phyloP scores from a whole-genome alignment of 2,113 vertebrate species.

The Thymallus thymallus region DNA sequence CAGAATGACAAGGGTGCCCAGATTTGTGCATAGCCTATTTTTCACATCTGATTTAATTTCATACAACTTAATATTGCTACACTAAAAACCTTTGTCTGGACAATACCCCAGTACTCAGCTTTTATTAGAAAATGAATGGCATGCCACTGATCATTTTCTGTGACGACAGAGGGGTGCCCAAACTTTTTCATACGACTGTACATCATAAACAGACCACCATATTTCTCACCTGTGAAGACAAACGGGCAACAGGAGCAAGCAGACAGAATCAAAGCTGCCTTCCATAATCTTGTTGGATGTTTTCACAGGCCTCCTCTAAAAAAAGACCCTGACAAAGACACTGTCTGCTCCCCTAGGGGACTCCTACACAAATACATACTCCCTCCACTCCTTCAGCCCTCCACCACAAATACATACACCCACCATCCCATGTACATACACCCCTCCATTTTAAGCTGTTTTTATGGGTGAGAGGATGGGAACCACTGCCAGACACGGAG shows the following conservation, averaged over 20 bases:
- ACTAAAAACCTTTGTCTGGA: too few species aligned
- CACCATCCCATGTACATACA: background rate
- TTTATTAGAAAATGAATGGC: too few species aligned
- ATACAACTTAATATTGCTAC: too few species aligned
- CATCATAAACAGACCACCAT: background rate
- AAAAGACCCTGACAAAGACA: slow-evolving; percentile 64
- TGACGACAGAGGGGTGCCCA: too few species aligned
- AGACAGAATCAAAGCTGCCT: slow-evolving; percentile 59
- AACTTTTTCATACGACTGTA: too few species aligned
- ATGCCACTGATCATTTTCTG: too few species aligned
- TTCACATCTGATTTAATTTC: too few species aligned
- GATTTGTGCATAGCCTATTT: too few species aligned
- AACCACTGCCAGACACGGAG: slow-evolving; percentile 42
- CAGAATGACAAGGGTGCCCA: too few species aligned
- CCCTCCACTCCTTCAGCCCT: background rate
- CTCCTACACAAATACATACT: slow-evolving; percentile 25
- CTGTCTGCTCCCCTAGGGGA: slow-evolving; percentile 43
- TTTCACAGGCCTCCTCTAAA: slow-evolving; percentile 71
- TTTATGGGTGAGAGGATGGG: slow-evolving; percentile 79
- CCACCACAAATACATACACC: too few species aligned
- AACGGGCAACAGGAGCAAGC: slow-evolving; percentile 39
- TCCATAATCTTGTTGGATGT: slow-evolving; percentile 75
- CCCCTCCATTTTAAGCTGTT: slow-evolving; percentile 77
- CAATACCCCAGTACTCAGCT: too few species aligned
- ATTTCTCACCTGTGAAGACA: background rate